phyloP scores from a whole-genome alignment of 2,113 vertebrate genomes.

The Rhipidura dahli region DNA sequence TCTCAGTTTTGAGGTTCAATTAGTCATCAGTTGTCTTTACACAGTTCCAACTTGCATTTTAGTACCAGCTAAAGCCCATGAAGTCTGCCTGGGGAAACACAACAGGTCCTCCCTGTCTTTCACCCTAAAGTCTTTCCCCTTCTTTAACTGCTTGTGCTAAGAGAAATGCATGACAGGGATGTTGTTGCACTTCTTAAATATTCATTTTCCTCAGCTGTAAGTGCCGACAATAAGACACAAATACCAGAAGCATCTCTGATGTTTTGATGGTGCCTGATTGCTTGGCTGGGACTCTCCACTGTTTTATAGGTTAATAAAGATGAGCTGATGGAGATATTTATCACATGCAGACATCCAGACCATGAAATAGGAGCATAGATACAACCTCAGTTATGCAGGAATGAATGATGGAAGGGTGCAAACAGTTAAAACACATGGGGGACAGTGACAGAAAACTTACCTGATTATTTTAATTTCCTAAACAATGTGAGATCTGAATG shows the following conservation, averaged over 20 bases:
- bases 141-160: not conserved
- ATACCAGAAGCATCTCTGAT: not conserved
- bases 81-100: not conserved
- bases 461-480: constrained; percentile 65
- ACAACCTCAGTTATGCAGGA: not conserved
- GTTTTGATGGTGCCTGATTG: not conserved
- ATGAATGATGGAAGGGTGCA: not conserved
- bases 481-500: not conserved
- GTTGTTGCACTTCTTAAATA: not conserved
- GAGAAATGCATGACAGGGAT: not conserved
- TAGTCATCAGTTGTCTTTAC: not conserved
- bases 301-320: not conserved
- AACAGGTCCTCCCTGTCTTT: not conserved
- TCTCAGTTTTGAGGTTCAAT: not conserved
- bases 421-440: not conserved
- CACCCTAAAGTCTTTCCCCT: not conserved
- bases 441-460: constrained; percentile 23
- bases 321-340: not conserved
- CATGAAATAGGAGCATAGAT: not conserved
- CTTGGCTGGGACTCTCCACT: not conserved
- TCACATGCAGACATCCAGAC: not conserved
- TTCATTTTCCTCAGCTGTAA: not conserved
- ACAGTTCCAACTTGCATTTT: not conserved
- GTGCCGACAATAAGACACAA: not conserved
- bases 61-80: not conserved